Evolutionary conservation across 37 sponge, comb jelly and placozoan species (phyloP).

Genomic region (Crambe crambe): DNA sequence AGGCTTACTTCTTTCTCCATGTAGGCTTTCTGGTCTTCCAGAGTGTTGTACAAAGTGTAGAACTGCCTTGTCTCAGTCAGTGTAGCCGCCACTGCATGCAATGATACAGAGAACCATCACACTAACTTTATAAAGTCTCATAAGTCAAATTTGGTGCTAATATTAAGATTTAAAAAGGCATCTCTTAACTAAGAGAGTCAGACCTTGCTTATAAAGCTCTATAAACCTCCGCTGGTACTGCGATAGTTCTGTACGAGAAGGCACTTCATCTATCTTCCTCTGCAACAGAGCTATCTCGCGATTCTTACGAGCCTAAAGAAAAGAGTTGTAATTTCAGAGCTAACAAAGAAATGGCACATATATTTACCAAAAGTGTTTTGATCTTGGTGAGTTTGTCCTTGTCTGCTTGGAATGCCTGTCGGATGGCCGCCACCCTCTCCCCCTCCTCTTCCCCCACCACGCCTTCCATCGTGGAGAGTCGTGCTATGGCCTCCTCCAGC

Average conservation of each 20-base stretch:
- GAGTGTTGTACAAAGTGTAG: conserved; percentile 94
- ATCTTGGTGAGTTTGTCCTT: conserved; percentile 86
- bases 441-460: conserved; percentile 49
- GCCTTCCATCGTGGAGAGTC: conserved; percentile 31
- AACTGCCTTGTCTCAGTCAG: conserved; percentile 95
- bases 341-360: background rate
- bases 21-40: conserved; percentile 90
- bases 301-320: conserved; percentile 86
- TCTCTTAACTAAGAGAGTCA: no score
- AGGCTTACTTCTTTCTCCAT: conserved; percentile 87
- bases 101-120: background rate
- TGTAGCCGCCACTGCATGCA: conserved; percentile 65
- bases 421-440: conserved; percentile 52
- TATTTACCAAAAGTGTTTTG: conserved; percentile 65
- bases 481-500: conserved; percentile 59
- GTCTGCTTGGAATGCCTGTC: conserved; percentile 71
- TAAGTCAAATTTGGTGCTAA: no score
- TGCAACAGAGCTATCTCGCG: conserved; percentile 89
- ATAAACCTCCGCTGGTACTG: conserved; percentile 94
- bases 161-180: no score
- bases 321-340: no score
- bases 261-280: conserved; percentile 94
- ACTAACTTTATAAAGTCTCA: background rate
- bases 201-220: conserved; percentile 84
- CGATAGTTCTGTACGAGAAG: conserved; percentile 90